Conservation (phyloP, 1,140 invertebrate species). For the Halesus radiatus region DNA sequence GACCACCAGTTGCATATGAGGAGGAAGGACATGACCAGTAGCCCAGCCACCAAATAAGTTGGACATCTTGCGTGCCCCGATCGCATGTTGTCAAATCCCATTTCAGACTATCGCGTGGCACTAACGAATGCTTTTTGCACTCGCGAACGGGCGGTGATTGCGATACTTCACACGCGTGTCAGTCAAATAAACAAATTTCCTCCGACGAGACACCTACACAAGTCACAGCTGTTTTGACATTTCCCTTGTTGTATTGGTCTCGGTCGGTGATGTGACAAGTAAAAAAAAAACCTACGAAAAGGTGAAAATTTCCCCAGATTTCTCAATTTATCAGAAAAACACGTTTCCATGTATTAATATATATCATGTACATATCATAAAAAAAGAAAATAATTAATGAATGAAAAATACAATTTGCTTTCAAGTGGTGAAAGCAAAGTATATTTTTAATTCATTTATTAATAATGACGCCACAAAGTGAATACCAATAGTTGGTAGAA, state of each 20-base stretch:
- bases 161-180: constrained; percentile 3
- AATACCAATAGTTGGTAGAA: no score
- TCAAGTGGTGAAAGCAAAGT: no score
- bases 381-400: no score
- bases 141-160: not conserved
- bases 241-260: not conserved
- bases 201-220: constrained; percentile 6
- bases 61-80: constrained; percentile 69
- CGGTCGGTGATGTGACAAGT: no score
- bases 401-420: no score
- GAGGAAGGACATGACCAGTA: constrained; percentile 66
- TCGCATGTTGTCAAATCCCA: constrained; percentile 70
- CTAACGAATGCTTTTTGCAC: not conserved
- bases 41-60: constrained; percentile 65
- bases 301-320: no score
- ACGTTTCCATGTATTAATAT: no score
- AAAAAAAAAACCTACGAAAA: no score
- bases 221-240: constrained; percentile 42
- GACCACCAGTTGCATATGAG: constrained; percentile 70
- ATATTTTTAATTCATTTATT: no score
- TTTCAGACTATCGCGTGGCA: constrained; percentile 50
- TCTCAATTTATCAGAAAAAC: no score
- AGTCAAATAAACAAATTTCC: constrained; percentile 24
- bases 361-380: no score
- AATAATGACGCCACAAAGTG: no score